phyloP scores from a whole-genome alignment of 2,113 vertebrate genomes.

The Rhegmatorhina hoffmannsi region DNA sequence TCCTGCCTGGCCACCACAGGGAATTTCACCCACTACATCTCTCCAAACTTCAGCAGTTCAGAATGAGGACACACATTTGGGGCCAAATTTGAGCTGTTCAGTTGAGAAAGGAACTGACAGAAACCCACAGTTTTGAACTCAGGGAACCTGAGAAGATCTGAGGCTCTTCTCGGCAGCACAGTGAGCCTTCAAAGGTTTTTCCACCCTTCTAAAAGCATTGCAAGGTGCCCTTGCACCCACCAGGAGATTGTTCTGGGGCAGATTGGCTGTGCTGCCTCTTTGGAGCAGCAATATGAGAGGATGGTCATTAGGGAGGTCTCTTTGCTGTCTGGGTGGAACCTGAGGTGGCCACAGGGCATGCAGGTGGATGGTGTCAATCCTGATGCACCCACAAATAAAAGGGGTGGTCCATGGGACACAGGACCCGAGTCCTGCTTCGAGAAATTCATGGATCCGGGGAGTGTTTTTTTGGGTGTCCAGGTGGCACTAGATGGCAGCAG shows the following conservation, averaged over 20 bases:
- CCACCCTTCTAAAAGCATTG: not conserved
- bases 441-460: fast-evolving
- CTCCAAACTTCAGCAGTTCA: not conserved
- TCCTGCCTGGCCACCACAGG: not conserved
- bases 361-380: not conserved
- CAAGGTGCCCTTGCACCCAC: not conserved
- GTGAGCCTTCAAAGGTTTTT: fast-evolving
- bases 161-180: not conserved
- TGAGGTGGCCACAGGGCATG: not conserved
- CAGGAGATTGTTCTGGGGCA: not conserved
- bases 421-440: not conserved
- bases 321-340: not conserved
- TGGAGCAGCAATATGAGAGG: fast-evolving
- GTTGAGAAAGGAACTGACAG: not conserved
- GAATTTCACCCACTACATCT: not conserved
- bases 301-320: too few relatives aligned
- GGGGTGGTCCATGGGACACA: fast-evolving
- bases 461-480: fast-evolving
- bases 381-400: fast-evolving
- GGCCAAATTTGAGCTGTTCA: not conserved
- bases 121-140: not conserved
- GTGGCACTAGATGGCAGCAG: constrained; percentile 18
- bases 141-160: too few relatives aligned
- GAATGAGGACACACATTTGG: fast-evolving
- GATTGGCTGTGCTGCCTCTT: not conserved